A percentile compares a stretch with the other conserved stretches of the same genome.
Evolutionary conservation across 30 jellyfish, hydroid and myxozoan genomes (phyloP).

Genomic region (Cassiopea andromeda): DNA sequence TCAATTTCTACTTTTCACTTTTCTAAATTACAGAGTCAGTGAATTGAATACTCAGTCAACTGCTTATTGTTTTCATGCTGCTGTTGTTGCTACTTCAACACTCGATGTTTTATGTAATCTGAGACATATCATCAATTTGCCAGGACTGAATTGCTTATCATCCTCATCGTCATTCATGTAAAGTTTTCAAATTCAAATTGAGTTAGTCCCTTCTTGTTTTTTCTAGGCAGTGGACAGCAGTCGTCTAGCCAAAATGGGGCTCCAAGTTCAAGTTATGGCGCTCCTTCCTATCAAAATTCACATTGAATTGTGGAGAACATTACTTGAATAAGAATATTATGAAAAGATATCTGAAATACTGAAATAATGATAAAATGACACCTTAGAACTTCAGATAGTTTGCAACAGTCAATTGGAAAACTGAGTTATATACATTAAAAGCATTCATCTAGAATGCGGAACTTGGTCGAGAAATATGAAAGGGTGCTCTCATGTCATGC

Average conservation of each 20-base stretch:
- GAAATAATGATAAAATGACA: constrained; percentile 1
- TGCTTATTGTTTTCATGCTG: too few species aligned
- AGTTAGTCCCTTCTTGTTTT: not conserved
- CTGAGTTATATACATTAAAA: not conserved
- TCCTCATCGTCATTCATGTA: too few species aligned
- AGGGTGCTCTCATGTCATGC: not conserved
- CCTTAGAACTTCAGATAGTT: not conserved
- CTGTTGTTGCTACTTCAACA: too few species aligned
- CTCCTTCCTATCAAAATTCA: constrained; percentile 63
- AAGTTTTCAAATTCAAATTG: not conserved
- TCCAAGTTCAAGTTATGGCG: constrained; percentile 63
- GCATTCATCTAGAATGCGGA: not conserved
- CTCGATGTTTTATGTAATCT: too few species aligned
- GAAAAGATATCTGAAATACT: not conserved
- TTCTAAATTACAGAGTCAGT: too few species aligned
- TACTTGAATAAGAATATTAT: not conserved
- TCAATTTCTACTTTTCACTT: too few species aligned
- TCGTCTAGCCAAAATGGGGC: constrained; percentile 65
- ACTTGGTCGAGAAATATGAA: not conserved
- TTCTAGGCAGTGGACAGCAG: constrained; percentile 67
- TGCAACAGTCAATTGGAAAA: not conserved
- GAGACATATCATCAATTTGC: too few species aligned
- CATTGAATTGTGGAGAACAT: constrained; percentile 34
- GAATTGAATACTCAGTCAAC: too few species aligned
- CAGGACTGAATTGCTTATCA: too few species aligned